Conservation (phyloP, 2,113 vertebrate species). For the Tragulus kanchil region DNA sequence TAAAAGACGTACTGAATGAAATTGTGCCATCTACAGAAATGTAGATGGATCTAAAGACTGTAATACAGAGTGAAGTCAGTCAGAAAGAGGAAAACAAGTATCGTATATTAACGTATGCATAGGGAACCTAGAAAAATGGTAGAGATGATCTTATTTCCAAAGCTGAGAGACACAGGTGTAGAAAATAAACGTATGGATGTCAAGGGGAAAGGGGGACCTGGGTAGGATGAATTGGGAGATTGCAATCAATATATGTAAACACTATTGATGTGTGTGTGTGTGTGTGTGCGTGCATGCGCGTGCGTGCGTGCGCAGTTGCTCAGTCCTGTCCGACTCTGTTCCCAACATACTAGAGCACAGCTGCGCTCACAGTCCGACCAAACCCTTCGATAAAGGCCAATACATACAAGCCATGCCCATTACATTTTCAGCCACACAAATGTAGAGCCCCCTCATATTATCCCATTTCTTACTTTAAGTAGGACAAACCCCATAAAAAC, state of each 20-base stretch:
- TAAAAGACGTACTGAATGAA: not conserved
- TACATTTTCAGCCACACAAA: not conserved
- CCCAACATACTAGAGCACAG: not conserved
- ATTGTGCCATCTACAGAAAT: not conserved
- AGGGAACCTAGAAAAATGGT: not conserved
- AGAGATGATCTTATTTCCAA: not conserved
- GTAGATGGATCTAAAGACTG: not conserved
- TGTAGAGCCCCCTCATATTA: not conserved
- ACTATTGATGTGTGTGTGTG: no score
- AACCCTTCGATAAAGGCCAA: not conserved
- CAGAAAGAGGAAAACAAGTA: not conserved
- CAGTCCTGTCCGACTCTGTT: no score
- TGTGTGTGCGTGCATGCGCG: no score
- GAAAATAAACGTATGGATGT: not conserved
- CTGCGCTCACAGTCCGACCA: not conserved
- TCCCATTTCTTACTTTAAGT: not conserved
- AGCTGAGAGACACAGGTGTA: not conserved
- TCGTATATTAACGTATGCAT: not conserved
- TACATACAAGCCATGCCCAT: not conserved
- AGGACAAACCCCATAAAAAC: not conserved
- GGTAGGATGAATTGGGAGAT: not conserved
- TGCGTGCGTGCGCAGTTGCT: no score
- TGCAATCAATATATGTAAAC: not conserved
- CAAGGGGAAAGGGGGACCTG: rapidly evolving
- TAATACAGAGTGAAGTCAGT: rapidly evolving